These are phyloP conservation scores for Coptodon bakossiorum DNA, from an alignment of 2,113 vertebrate genomes.

Conservation along the genomic window DNA sequence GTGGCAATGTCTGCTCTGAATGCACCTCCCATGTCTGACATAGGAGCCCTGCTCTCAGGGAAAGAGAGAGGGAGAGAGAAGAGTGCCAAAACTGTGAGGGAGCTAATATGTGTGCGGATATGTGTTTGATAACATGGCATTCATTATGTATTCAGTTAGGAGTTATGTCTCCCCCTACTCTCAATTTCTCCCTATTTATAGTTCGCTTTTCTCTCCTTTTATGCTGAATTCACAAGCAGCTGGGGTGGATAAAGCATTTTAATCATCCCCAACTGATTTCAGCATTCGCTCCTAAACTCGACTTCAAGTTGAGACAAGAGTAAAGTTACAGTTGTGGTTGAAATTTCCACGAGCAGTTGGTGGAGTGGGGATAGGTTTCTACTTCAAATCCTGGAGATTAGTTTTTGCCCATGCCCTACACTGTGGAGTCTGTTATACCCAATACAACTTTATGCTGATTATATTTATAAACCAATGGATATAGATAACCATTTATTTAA, in stretches of 20 bases:
- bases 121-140: slow-evolving; percentile 37
- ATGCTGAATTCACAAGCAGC: slow-evolving; percentile 44
- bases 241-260: slow-evolving; percentile 44
- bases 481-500: not conserved
- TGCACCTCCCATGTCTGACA: slow-evolving; percentile 55
- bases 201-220: slow-evolving; percentile 24
- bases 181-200: slow-evolving; percentile 53
- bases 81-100: not conserved
- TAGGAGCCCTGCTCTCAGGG: not conserved
- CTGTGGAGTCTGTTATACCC: not conserved
- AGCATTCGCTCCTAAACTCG: slow-evolving; percentile 28
- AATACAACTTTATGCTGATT: not conserved
- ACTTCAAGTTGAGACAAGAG: slow-evolving; percentile 9
- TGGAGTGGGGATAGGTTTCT: slow-evolving; percentile 5
- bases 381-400: not conserved
- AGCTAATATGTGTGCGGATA: not conserved
- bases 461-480: not conserved
- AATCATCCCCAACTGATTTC: slow-evolving; percentile 47
- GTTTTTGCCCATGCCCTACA: not conserved
- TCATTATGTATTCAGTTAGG: slow-evolving; percentile 26
- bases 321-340: slow-evolving; percentile 28
- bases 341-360: slow-evolving; percentile 19
- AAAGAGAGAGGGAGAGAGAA: not conserved
- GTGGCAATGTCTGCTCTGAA: slow-evolving; percentile 50
- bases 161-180: slow-evolving; percentile 56